phyloP scores from a whole-genome alignment of 2,113 vertebrate species.

The Pseudolaguvia tuberculata region DNA sequence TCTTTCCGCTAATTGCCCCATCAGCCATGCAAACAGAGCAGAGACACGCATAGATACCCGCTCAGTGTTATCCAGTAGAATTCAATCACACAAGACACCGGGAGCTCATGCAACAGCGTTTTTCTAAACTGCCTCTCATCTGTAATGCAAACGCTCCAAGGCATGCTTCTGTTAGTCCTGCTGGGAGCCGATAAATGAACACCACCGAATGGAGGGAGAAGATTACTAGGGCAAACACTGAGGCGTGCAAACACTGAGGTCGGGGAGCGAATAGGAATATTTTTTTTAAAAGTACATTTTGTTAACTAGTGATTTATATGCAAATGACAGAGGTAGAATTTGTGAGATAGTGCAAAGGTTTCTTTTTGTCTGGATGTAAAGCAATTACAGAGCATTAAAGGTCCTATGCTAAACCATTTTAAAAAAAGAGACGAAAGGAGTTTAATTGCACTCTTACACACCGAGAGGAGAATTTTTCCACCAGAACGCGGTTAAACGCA shows the following conservation, averaged over 20 bases:
- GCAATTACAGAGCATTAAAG: background rate
- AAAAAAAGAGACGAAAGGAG: background rate
- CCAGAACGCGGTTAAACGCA: background rate
- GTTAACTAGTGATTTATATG: background rate
- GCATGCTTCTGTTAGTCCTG: slow-evolving; percentile 16
- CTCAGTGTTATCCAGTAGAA: slow-evolving; percentile 25
- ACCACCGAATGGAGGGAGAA: slow-evolving; percentile 13
- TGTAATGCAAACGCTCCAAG: slow-evolving; percentile 22
- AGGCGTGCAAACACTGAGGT: background rate
- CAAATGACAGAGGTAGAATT: slow-evolving; percentile 6
- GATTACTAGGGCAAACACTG: slow-evolving; percentile 16
- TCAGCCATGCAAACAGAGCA: slow-evolving; percentile 62
- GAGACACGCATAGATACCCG: slow-evolving; percentile 17
- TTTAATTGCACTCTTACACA: slow-evolving; percentile 19
- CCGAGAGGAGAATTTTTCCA: slow-evolving; percentile 11
- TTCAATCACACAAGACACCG: slow-evolving; percentile 39
- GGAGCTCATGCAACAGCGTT: slow-evolving; percentile 9
- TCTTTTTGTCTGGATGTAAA: background rate
- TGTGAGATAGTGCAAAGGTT: background rate
- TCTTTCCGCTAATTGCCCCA: slow-evolving; percentile 58
- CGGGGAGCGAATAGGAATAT: background rate
- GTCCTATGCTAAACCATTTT: slow-evolving; percentile 6
- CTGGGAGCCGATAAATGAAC: slow-evolving; percentile 20
- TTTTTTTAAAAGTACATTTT: background rate
- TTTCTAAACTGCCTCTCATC: slow-evolving; percentile 21